A percentile compares a stretch with the other conserved stretches of the same genome.
These are phyloP conservation scores for Dipodomys merriami DNA, from an alignment of 2,113 vertebrate species.

Conservation along the genomic window DNA sequence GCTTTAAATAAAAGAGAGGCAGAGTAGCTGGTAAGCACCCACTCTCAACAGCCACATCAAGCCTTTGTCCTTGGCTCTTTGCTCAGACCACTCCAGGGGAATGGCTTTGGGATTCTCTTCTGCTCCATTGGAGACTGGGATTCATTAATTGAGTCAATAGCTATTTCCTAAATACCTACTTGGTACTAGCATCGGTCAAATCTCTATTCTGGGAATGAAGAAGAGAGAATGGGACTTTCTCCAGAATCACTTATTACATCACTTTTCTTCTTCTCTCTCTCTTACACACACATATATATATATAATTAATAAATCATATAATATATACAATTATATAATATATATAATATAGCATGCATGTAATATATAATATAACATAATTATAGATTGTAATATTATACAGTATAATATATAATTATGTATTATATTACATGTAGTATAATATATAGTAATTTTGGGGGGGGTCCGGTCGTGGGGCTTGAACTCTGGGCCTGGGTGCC, in stretches of 20 bases:
- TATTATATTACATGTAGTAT: too few relatives aligned
- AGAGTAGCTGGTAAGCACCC: neutral
- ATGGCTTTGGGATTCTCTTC: neutral
- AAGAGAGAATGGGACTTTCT: neutral
- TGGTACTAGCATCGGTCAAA: neutral
- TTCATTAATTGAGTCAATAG: neutral
- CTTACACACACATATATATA: neutral
- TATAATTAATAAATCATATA: neutral
- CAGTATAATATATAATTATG: too few relatives aligned
- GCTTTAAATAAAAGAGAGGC: neutral
- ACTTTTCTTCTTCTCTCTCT: neutral
- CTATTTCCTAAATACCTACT: constrained; percentile 48
- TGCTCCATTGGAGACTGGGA: neutral
- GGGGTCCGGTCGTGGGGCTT: too few relatives aligned
- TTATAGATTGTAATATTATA: too few relatives aligned
- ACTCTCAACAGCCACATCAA: neutral
- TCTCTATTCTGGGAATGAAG: neutral
- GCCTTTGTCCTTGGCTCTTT: neutral
- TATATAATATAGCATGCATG: too few relatives aligned
- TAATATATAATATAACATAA: too few relatives aligned
- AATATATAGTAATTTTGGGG: too few relatives aligned
- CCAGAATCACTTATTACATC: neutral
- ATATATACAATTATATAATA: too few relatives aligned
- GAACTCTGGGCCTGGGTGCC: too few relatives aligned
- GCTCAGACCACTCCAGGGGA: neutral